Evolutionary conservation across 1,140 invertebrate genomes (phyloP).

Genomic region (Caerostris darwini): DNA sequence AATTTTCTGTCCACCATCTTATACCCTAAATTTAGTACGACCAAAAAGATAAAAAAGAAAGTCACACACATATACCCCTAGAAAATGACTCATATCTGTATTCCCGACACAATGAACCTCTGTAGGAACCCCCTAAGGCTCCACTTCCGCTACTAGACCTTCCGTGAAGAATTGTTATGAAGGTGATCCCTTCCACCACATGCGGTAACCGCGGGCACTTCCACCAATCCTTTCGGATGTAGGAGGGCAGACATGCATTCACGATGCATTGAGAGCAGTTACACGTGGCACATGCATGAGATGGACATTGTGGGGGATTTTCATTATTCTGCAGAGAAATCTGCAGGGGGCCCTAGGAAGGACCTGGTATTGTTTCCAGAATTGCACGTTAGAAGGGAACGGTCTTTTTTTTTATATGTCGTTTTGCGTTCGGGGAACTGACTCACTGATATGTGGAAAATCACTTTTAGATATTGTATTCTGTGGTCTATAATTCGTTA

Average conservation of each 20-base stretch:
- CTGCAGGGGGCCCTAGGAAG: background rate
- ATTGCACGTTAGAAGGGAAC: background rate
- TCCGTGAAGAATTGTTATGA: conserved; percentile 23
- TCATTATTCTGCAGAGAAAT: background rate
- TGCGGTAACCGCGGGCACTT: conserved; percentile 6
- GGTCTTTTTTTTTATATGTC: background rate
- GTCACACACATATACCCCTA: background rate
- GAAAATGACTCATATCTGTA: background rate
- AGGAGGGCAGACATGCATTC: conserved; percentile 1
- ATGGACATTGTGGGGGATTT: conserved; percentile 37
- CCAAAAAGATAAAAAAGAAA: background rate
- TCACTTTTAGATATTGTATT: too few relatives aligned
- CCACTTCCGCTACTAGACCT: conserved; percentile 6
- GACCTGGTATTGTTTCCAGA: background rate
- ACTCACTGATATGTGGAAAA: background rate
- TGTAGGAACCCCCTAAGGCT: background rate
- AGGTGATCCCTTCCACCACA: conserved; percentile 33
- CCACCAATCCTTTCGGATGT: conserved; percentile 27
- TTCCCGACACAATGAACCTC: background rate
- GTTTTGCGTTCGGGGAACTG: background rate
- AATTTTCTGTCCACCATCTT: background rate
- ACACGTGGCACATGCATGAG: conserved; percentile 30
- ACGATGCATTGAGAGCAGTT: background rate
- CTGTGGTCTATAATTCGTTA: too few relatives aligned
- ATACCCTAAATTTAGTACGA: background rate